These are phyloP conservation scores for Mesocentrotus franciscanus DNA, from an alignment of 53 echinoderm and acorn worm genomes.

Conservation along the genomic window DNA sequence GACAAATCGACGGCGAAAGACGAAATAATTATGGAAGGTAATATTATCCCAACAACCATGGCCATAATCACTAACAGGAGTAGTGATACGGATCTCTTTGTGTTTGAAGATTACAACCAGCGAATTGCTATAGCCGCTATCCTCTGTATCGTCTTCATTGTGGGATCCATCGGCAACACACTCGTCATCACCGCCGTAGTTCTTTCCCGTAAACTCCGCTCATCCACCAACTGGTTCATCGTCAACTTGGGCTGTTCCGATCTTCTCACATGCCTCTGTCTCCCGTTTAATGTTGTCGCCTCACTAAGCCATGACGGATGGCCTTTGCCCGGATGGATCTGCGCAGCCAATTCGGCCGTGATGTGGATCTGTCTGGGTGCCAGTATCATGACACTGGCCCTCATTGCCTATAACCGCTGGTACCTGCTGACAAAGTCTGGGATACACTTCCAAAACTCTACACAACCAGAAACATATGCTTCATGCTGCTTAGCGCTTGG, in stretches of 20 bases:
- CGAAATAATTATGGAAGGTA: too few relatives aligned
- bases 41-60: background rate
- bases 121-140: constrained; percentile 58
- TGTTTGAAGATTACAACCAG: constrained; percentile 75
- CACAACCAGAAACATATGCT: constrained; percentile 57
- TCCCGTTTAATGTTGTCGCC: constrained; percentile 69
- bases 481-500: constrained; percentile 71
- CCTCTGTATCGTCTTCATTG: constrained; percentile 57
- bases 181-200: constrained; percentile 72
- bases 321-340: constrained; percentile 68
- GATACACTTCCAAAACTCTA: constrained; percentile 59
- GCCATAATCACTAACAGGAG: background rate
- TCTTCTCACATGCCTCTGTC: constrained; percentile 71
- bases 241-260: constrained; percentile 75
- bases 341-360: constrained; percentile 59
- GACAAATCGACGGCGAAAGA: background rate
- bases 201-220: constrained; percentile 73
- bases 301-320: constrained; percentile 65
- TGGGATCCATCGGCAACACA: constrained; percentile 73
- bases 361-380: constrained; percentile 28
- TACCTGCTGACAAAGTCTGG: constrained; percentile 52
- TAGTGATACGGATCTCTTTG: background rate
- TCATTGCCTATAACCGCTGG: constrained; percentile 71
- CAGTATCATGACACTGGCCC: constrained; percentile 67
- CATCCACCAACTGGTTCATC: constrained; percentile 75